Conservation (phyloP, 2,888 invertebrate genomes). For the Phrixothrix hirtus region DNA sequence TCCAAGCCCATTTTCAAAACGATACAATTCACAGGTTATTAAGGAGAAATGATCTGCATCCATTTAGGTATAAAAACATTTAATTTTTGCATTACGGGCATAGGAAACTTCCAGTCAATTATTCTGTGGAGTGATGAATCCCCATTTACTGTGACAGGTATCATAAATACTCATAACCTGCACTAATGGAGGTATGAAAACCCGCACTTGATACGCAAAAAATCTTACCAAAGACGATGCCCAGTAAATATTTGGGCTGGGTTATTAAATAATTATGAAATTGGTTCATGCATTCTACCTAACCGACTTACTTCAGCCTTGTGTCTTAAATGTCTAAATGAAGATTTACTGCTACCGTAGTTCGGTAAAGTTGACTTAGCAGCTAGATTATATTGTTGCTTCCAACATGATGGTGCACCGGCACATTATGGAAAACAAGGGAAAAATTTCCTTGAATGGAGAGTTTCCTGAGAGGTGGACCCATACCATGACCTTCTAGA, state of each 20-base stretch:
- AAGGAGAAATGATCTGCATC: background rate
- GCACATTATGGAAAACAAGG: background rate
- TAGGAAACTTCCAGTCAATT: conserved; percentile 3
- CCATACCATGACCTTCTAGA: too few species aligned
- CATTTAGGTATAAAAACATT: background rate
- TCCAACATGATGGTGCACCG: background rate
- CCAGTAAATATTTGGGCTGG: conserved; percentile 1
- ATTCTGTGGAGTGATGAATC: conserved; percentile 6
- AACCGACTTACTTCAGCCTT: background rate
- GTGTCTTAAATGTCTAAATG: background rate
- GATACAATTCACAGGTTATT: background rate
- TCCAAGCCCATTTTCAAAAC: background rate
- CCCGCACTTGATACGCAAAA: too few species aligned
- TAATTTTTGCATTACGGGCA: background rate
- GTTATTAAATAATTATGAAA: background rate
- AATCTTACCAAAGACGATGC: conserved; percentile 5
- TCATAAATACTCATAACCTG: conserved; percentile 7
- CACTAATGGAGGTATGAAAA: conserved; percentile 3
- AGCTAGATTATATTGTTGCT: background rate
- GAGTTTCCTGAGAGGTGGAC: background rate
- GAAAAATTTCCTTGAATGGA: background rate
- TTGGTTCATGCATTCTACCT: background rate
- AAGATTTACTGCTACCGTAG: background rate
- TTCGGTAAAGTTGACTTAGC: background rate
- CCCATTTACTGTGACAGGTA: conserved; percentile 4